Conservation (phyloP, 2,113 vertebrate species). For the Pterocles burchelli region DNA sequence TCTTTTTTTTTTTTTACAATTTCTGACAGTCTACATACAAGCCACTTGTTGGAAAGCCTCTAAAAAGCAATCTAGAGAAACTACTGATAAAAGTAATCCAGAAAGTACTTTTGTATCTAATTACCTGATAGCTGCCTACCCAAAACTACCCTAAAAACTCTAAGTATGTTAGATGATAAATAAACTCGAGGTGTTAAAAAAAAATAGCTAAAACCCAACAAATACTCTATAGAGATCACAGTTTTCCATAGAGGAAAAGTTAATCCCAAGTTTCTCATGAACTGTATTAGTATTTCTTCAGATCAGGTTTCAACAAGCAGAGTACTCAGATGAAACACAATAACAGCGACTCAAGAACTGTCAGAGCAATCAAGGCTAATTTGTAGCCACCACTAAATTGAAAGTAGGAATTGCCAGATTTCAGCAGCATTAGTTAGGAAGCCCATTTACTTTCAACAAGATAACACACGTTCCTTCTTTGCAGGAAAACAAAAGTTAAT, state of each 20-base stretch:
- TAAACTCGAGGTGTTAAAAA: not conserved
- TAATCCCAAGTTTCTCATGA: not conserved
- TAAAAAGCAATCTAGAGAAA: not conserved
- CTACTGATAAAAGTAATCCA: not conserved
- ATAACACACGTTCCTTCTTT: not conserved
- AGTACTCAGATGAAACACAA: not conserved
- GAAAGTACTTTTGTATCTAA: not conserved
- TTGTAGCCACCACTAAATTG: not conserved
- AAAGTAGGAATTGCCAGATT: conserved; percentile 6
- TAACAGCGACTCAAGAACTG: conserved; percentile 33
- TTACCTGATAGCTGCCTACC: not conserved
- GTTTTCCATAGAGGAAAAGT: not conserved
- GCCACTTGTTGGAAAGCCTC: not conserved
- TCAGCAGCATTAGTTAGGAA: not conserved
- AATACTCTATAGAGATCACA: not conserved
- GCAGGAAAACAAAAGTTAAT: not conserved
- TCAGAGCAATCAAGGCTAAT: conserved; percentile 34
- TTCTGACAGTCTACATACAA: not conserved
- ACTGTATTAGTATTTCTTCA: not conserved
- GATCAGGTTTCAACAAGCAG: conserved; percentile 19
- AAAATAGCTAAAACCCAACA: not conserved
- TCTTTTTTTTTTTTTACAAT: not conserved
- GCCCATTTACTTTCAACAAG: not conserved
- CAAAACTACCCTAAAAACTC: not conserved
- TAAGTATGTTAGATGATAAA: accelerated